These are phyloP conservation scores for Paratilapia polleni DNA, from an alignment of 2,113 vertebrate genomes.

Conservation along the genomic window DNA sequence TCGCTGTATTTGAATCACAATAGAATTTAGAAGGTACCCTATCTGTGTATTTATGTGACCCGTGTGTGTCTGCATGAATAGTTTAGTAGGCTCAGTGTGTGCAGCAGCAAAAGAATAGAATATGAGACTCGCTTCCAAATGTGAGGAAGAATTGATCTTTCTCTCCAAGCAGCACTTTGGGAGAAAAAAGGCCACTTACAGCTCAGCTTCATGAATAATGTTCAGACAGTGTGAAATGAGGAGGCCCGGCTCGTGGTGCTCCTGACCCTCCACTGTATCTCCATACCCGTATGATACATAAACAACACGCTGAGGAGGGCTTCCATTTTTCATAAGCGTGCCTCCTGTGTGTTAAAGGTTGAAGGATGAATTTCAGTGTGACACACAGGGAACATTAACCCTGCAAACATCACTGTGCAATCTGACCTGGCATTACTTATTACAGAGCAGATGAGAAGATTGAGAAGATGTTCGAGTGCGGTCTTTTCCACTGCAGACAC, in stretches of 20 bases:
- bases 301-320: not conserved
- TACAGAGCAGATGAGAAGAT: too few relatives aligned
- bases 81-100: not conserved
- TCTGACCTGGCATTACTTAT: not conserved
- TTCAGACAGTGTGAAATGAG: slow-evolving; percentile 10
- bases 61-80: not conserved
- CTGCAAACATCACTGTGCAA: not conserved
- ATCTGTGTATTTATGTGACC: not conserved
- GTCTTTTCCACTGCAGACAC: not conserved
- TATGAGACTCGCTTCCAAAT: not conserved
- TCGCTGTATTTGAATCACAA: not conserved
- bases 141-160: slow-evolving; percentile 23
- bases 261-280: not conserved
- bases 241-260: not conserved
- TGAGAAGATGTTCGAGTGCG: not conserved
- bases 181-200: not conserved
- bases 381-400: not conserved
- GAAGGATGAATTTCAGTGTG: not conserved
- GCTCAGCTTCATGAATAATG: slow-evolving; percentile 34
- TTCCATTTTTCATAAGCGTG: not conserved
- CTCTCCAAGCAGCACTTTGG: not conserved
- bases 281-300: not conserved
- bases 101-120: not conserved
- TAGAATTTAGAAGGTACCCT: not conserved
- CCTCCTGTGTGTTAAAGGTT: not conserved